Evolutionary conservation across 2,113 vertebrate genomes (phyloP).

Genomic region (Paracanthobrama guichenoti): DNA sequence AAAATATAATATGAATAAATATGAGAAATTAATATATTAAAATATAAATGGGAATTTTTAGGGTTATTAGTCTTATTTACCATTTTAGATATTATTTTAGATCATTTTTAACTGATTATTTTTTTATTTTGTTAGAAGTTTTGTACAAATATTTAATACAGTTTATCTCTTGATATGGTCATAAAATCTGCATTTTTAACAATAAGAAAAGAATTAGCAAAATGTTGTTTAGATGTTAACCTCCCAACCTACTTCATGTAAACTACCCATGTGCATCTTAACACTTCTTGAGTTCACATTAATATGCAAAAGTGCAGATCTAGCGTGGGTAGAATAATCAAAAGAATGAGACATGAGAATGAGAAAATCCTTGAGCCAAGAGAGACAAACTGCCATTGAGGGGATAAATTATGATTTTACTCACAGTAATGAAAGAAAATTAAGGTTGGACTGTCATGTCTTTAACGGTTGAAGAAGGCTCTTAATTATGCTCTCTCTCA

Average conservation of each 20-base stretch:
- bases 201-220: background rate
- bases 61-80: background rate
- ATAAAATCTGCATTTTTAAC: background rate
- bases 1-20: background rate
- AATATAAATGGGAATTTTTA: background rate
- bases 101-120: background rate
- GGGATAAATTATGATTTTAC: constrained; percentile 32
- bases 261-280: background rate
- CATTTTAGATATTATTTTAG: background rate
- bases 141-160: background rate
- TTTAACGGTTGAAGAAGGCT: constrained; percentile 14
- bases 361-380: background rate
- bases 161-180: background rate
- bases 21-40: background rate
- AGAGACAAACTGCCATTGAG: background rate
- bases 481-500: constrained; percentile 5
- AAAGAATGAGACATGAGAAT: constrained; percentile 12
- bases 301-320: background rate
- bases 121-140: too few species aligned
- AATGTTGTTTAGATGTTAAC: constrained; percentile 5
- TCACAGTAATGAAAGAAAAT: constrained; percentile 19
- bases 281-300: background rate
- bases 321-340: background rate
- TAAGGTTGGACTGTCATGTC: background rate
- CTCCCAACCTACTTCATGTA: background rate